Evolutionary conservation across 2,797 vertebrate species (phyloP).

Genomic region (Leptoclinus maculatus): DNA sequence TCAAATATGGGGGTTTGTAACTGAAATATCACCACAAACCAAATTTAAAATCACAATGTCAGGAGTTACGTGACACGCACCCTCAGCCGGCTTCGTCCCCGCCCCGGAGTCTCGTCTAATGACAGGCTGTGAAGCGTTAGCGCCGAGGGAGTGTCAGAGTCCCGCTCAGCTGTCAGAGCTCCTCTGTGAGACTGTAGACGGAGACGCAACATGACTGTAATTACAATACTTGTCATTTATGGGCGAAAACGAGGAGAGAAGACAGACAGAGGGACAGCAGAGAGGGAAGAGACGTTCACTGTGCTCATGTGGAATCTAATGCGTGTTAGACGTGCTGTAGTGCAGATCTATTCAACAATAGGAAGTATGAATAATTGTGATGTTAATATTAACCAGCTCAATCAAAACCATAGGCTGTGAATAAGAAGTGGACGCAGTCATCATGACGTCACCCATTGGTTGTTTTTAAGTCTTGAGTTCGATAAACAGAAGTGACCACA

Average conservation of each 20-base stretch:
- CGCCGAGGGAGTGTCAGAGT: conserved; percentile 42
- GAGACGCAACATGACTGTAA: conserved; percentile 39
- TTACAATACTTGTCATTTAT: conserved; percentile 39
- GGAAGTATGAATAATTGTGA: not conserved
- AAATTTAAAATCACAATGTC: conserved; percentile 42
- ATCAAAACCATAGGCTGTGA: no score
- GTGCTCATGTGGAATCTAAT: not conserved
- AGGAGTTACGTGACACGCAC: conserved; percentile 27
- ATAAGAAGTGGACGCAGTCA: no score
- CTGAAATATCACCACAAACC: conserved; percentile 27
- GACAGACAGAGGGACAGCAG: not conserved
- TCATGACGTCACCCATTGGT: no score
- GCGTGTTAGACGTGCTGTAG: not conserved
- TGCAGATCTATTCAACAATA: not conserved
- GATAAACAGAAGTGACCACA: no score
- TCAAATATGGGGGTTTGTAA: conserved; percentile 6
- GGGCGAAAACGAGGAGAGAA: not conserved
- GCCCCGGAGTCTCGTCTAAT: conserved; percentile 41
- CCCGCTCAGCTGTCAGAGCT: conserved; percentile 46
- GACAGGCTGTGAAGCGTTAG: conserved; percentile 45
- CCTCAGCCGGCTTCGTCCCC: conserved; percentile 18
- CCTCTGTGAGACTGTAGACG: conserved; percentile 28
- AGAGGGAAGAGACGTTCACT: not conserved
- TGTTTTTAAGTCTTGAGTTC: no score
- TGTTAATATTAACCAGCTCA: no score